Conservation (phyloP, 2,888 invertebrate species). For the Macaria notata region DNA sequence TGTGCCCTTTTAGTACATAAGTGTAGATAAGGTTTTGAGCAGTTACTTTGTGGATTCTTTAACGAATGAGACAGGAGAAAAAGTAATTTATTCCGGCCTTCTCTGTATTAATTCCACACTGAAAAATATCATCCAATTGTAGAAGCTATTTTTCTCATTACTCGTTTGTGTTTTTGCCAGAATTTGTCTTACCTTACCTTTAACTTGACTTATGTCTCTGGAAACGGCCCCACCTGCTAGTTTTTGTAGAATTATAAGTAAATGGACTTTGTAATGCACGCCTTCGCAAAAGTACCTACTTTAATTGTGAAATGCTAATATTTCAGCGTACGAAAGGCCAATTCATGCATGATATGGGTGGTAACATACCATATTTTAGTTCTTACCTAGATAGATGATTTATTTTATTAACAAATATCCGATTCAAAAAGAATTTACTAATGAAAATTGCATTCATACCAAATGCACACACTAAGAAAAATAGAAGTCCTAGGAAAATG, state of each 20-base stretch:
- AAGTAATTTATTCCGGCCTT: neutral
- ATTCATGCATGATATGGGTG: too few species aligned
- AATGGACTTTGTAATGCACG: neutral
- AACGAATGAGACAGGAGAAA: neutral
- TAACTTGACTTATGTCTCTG: neutral
- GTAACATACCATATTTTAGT: too few species aligned
- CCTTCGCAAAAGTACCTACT: neutral
- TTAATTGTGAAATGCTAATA: too few species aligned
- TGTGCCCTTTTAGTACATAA: too few species aligned
- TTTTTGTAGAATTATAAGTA: slow-evolving; percentile 6
- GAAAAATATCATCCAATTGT: slow-evolving; percentile 15
- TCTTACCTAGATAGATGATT: too few species aligned
- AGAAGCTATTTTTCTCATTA: neutral
- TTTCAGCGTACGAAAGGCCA: too few species aligned
- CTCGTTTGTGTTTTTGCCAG: slow-evolving; percentile 4
- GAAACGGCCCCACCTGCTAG: neutral
- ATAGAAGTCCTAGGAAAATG: too few species aligned
- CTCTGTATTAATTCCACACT: neutral
- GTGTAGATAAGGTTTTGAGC: neutral
- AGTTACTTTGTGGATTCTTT: slow-evolving; percentile 1
- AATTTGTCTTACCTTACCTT: neutral
- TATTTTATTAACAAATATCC: too few species aligned
- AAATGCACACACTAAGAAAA: too few species aligned
- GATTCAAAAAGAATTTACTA: too few species aligned
- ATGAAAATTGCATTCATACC: too few species aligned